Percentiles rank a stretch among this genome's conserved stretches.
These are phyloP conservation scores for Catocala fraxini DNA, from an alignment of 2,888 invertebrate genomes.

Conservation along the genomic window DNA sequence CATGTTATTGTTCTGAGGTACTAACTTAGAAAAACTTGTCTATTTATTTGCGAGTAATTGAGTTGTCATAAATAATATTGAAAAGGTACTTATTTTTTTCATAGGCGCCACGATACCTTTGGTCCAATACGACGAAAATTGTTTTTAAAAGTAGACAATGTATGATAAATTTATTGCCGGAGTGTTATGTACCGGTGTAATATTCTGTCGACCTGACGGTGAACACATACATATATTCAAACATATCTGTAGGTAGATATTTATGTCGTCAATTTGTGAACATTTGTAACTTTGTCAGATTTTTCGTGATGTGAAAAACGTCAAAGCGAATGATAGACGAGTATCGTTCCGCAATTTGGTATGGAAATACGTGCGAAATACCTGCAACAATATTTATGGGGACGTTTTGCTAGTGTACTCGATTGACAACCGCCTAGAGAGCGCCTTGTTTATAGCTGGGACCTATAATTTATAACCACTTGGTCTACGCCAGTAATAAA, in stretches of 20 bases:
- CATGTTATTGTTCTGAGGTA: no score
- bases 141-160: slow-evolving; percentile 21
- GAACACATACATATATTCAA: slow-evolving; percentile 28
- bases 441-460: slow-evolving; percentile 64
- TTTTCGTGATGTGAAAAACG: slow-evolving; percentile 68
- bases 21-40: no score
- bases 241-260: slow-evolving; percentile 32
- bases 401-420: slow-evolving; percentile 54
- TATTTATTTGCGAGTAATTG: no score
- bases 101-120: neutral
- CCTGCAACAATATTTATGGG: slow-evolving; percentile 66
- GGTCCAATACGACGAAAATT: neutral
- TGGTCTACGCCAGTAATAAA: slow-evolving; percentile 72
- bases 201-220: slow-evolving; percentile 31
- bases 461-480: slow-evolving; percentile 68
- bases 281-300: slow-evolving; percentile 66
- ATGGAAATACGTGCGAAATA: slow-evolving; percentile 64
- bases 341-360: slow-evolving; percentile 66
- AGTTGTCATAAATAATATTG: no score
- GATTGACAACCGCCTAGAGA: slow-evolving; percentile 74
- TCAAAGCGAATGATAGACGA: slow-evolving; percentile 71
- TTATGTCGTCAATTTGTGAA: slow-evolving; percentile 64
- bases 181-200: slow-evolving; percentile 19
- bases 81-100: no score
- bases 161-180: slow-evolving; percentile 17